Evolutionary conservation across 2,888 invertebrate genomes (phyloP), one percentile per base, ranked within the genome.

Genomic region (Troglohyphantes excavatus): DNA sequence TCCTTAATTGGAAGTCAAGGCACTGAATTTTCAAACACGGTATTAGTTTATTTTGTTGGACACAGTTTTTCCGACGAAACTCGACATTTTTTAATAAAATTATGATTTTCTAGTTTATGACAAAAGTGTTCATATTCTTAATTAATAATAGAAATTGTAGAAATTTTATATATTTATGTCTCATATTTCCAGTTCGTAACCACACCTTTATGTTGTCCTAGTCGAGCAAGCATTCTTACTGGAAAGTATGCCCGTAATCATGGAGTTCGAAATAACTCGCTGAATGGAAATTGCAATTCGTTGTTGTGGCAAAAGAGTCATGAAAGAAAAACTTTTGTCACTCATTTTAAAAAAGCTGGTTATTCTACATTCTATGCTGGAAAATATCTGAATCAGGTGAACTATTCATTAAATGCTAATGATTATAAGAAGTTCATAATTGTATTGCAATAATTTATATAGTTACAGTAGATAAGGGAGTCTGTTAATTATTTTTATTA

Each of bases 311-410:
- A 95, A 92, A 93, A 94, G 17, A 93, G 93, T 5, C 93, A 94
- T 5, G 98, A 98, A 93, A 93, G 93, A 0, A 93, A 94, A 0
- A 95, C 96, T 0, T 96, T 98, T 92, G 96, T 96, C 0, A 94
- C 95, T 0, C 93, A 95, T 61, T 93, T 98, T 43, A 95, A 96
- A 81, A 93, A 94, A 0, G 95, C 95, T 0, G 94, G 94, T 7
- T 98, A 98, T 93, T 95, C 94, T 5, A 98, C 97, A 0, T 98
- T 98, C 93, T 98, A 97, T 93, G 97, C 97, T 92, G 98, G 98
- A 73, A 98, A 98, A 94, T 98, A 98, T 94, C 94, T 98, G 91
- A 98, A 98, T 94, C 95, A 96, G 95, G 98, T 97, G 93, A 91
- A 39, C 7, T n/a, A n/a, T n/a, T n/a, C n/a, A n/a, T n/a, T n/a